A percentile compares a stretch with the other conserved stretches of the same genome.
These are phyloP conservation scores for Pangasianodon gigas DNA, from an alignment of 2,113 vertebrate genomes.

Conservation along the genomic window DNA sequence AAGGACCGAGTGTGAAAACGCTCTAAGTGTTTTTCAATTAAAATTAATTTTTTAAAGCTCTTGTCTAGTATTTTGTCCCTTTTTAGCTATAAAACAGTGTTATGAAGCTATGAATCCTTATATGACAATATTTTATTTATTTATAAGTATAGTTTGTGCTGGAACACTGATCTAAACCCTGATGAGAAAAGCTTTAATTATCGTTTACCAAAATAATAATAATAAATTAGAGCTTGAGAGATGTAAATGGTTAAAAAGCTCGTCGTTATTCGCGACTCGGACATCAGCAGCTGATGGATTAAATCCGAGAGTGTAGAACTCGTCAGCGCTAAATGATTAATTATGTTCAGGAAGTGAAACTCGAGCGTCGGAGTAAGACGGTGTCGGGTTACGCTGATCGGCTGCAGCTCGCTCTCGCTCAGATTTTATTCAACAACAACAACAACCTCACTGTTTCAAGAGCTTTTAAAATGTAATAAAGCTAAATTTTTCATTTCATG, in stretches of 20 bases:
- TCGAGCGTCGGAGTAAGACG: neutral
- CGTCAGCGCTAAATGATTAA: slow-evolving; percentile 19
- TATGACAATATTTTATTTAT: no score
- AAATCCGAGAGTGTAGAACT: neutral
- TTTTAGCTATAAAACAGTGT: no score
- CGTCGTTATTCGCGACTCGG: neutral
- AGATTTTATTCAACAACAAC: no score
- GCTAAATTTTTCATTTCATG: neutral
- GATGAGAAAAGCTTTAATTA: no score
- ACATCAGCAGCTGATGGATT: neutral
- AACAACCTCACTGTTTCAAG: neutral
- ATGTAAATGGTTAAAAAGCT: neutral
- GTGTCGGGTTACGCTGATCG: neutral
- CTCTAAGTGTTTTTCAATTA: no score
- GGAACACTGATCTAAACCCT: neutral
- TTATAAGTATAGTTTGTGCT: no score
- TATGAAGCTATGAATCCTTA: no score
- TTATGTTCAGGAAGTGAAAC: neutral
- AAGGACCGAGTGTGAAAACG: no score
- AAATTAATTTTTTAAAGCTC: no score
- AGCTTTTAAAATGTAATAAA: neutral
- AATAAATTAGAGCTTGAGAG: neutral
- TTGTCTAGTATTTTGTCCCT: no score
- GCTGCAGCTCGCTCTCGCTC: no score
- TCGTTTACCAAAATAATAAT: no score